Conservation (phyloP, 2,113 vertebrate species). For the Psephotus haematonotus region DNA sequence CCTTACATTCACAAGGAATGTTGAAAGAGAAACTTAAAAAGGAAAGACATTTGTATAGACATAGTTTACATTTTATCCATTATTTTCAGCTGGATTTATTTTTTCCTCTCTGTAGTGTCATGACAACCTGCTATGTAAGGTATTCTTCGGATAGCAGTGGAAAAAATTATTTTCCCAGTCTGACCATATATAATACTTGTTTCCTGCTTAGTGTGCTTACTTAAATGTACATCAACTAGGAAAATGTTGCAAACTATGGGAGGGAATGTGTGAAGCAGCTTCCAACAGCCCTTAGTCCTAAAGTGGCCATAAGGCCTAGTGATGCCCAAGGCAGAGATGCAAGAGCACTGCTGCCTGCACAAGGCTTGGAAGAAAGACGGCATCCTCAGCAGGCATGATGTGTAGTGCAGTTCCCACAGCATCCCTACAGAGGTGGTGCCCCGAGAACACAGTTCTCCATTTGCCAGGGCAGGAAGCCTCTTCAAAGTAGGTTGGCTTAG, state of each 20-base stretch:
- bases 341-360: background rate
- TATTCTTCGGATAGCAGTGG: background rate
- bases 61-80: slow-evolving; percentile 53
- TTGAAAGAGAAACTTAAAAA: slow-evolving; percentile 40
- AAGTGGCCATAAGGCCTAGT: background rate
- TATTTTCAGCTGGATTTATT: slow-evolving; percentile 47
- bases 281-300: background rate
- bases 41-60: slow-evolving; percentile 15
- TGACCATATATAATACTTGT: background rate
- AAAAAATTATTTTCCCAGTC: background rate
- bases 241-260: background rate
- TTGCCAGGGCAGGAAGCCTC: background rate
- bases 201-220: background rate
- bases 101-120: slow-evolving; percentile 48
- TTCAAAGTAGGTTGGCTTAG: background rate
- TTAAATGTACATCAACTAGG: background rate
- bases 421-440: background rate
- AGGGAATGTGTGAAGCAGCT: background rate
- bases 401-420: background rate
- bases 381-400: background rate
- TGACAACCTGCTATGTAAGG: slow-evolving; percentile 28
- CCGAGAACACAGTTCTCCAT: background rate
- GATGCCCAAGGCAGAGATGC: background rate
- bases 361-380: background rate
- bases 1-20: slow-evolving; percentile 2